Conservation (phyloP, 2,113 vertebrate genomes). For the Apteryx owenii region DNA sequence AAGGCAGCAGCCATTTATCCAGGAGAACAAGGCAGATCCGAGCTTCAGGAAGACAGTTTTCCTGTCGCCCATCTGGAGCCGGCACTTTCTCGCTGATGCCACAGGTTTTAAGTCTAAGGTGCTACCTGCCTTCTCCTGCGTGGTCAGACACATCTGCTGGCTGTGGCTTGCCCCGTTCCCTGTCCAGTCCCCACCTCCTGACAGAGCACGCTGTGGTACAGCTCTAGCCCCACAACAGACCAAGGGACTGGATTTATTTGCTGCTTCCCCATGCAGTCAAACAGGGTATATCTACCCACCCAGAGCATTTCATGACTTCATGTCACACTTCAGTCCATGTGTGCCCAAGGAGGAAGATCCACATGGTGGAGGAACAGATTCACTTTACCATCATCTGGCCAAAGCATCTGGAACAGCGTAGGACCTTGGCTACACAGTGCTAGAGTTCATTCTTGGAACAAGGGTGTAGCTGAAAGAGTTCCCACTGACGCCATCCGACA, state of each 20-base stretch:
- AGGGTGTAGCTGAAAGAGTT: no score
- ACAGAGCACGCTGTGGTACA: no score
- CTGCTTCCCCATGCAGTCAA: neutral
- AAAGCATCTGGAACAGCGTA: neutral
- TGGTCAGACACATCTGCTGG: no score
- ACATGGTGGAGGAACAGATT: rapidly evolving
- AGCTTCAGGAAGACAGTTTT: neutral
- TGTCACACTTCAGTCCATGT: rapidly evolving
- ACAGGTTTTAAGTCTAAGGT: neutral
- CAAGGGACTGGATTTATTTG: neutral
- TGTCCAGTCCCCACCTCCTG: no score
- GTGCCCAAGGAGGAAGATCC: neutral
- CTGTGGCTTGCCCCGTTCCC: no score
- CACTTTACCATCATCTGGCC: no score
- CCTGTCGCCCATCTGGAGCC: neutral
- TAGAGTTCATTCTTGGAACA: no score
- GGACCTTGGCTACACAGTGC: no score
- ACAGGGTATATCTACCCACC: neutral
- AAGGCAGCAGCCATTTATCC: neutral
- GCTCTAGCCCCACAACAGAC: neutral
- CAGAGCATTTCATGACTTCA: neutral
- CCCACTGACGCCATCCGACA: no score
- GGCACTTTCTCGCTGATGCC: neutral
- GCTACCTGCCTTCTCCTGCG: neutral
- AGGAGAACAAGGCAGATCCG: rapidly evolving